Evolutionary conservation across 2,113 vertebrate species (phyloP).

Genomic region (Lagopus muta): DNA sequence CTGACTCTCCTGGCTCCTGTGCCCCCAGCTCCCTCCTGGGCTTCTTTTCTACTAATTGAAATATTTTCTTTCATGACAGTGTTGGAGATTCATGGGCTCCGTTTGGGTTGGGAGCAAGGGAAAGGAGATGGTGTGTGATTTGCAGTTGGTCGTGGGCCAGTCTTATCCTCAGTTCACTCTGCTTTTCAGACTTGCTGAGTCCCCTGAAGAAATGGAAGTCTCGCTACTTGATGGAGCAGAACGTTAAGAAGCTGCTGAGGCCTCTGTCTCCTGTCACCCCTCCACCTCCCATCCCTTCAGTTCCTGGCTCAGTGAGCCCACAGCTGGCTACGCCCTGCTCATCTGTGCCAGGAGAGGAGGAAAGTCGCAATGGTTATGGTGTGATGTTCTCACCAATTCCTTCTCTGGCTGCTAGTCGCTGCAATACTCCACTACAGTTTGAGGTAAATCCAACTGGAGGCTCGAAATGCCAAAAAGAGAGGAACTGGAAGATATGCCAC

Average conservation of each 20-base stretch:
- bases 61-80: neutral
- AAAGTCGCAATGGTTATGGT: slow-evolving; percentile 83
- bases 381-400: slow-evolving; percentile 89
- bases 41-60: neutral
- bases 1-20: neutral
- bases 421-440: slow-evolving; percentile 97
- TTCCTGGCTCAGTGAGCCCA: slow-evolving; percentile 79
- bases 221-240: slow-evolving; percentile 86
- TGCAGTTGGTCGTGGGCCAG: neutral
- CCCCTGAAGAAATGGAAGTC: slow-evolving; percentile 95
- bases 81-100: neutral
- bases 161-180: slow-evolving; percentile 38
- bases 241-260: slow-evolving; percentile 83
- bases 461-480: neutral
- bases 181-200: slow-evolving; percentile 83
- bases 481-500: neutral
- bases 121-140: neutral
- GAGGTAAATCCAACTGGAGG: slow-evolving; percentile 82
- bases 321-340: slow-evolving; percentile 81
- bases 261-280: slow-evolving; percentile 92
- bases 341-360: slow-evolving; percentile 82
- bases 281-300: slow-evolving; percentile 79
- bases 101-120: neutral
- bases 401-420: slow-evolving; percentile 93
- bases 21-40: neutral